Evolutionary conservation across 2,888 invertebrate species (phyloP).

Genomic region (Rhingia campestris): DNA sequence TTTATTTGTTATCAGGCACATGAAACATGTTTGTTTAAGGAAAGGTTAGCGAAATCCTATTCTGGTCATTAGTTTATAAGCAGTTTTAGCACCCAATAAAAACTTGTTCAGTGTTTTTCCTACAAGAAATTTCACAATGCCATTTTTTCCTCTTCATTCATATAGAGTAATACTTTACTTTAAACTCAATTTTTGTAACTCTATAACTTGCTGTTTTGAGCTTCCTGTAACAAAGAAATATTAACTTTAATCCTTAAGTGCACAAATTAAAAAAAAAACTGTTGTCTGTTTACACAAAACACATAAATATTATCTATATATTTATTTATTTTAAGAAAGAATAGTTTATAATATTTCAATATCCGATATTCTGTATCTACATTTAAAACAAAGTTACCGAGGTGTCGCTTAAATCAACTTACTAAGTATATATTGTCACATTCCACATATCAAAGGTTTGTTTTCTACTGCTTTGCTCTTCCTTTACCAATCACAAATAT

Average conservation of each 20-base stretch:
- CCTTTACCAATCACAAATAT: neutral
- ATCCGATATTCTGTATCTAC: slow-evolving; percentile 3
- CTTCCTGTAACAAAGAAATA: slow-evolving; percentile 22
- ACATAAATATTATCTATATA: neutral
- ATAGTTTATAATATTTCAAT: neutral
- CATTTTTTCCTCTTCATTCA: neutral
- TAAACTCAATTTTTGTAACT: neutral
- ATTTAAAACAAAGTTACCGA: slow-evolving; percentile 7
- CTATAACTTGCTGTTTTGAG: slow-evolving; percentile 13
- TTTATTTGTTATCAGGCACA: too few species aligned
- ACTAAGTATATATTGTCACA: slow-evolving; percentile 56
- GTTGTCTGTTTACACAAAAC: slow-evolving; percentile 10
- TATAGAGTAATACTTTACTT: neutral
- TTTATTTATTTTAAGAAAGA: slow-evolving; percentile 14
- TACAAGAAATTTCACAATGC: slow-evolving; percentile 14
- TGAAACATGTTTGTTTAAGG: too few species aligned
- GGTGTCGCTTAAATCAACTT: slow-evolving; percentile 2
- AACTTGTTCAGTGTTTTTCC: too few species aligned
- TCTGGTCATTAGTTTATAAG: too few species aligned
- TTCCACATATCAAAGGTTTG: slow-evolving; percentile 68
- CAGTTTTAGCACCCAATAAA: too few species aligned
- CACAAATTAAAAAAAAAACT: slow-evolving; percentile 2
- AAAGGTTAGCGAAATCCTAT: too few species aligned
- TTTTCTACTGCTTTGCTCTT: slow-evolving; percentile 15
- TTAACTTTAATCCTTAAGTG: slow-evolving; percentile 10